Conservation (phyloP, 2,888 invertebrate species). For the Rhimphoctona megacephalus region DNA sequence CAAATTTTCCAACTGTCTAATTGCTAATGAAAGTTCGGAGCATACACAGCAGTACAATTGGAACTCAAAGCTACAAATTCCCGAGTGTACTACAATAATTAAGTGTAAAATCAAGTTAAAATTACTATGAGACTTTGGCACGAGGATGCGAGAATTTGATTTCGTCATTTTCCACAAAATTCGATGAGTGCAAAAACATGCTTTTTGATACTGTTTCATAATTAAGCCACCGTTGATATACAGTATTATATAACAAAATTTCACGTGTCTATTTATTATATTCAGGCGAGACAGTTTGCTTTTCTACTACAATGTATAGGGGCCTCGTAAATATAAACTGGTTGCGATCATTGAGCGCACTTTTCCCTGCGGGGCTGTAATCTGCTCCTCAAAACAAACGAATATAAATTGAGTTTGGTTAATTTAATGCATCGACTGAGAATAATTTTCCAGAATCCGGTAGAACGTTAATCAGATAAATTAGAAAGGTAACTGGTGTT, state of each 20-base stretch:
- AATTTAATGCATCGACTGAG: neutral
- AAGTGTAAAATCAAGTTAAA: neutral
- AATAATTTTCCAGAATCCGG: neutral
- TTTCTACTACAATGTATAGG: neutral
- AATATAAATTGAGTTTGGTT: neutral
- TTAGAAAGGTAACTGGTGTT: neutral
- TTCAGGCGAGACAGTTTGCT: neutral
- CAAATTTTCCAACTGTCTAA: neutral
- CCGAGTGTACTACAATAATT: neutral
- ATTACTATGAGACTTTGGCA: neutral
- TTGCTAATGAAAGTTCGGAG: neutral
- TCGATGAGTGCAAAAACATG: neutral
- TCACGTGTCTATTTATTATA: constrained; percentile 2
- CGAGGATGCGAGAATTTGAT: neutral
- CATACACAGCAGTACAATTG: neutral
- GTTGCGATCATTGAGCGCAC: neutral
- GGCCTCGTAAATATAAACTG: constrained; percentile 19
- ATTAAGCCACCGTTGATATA: constrained; percentile 1
- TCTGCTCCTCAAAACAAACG: neutral
- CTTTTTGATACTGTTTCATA: neutral
- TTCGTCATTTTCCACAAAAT: neutral
- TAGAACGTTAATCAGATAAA: neutral
- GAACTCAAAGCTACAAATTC: neutral
- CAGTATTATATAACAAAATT: neutral
- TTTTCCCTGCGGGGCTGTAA: neutral